Conservation (phyloP, 2,797 vertebrate genomes). For the Varecia variegata region DNA sequence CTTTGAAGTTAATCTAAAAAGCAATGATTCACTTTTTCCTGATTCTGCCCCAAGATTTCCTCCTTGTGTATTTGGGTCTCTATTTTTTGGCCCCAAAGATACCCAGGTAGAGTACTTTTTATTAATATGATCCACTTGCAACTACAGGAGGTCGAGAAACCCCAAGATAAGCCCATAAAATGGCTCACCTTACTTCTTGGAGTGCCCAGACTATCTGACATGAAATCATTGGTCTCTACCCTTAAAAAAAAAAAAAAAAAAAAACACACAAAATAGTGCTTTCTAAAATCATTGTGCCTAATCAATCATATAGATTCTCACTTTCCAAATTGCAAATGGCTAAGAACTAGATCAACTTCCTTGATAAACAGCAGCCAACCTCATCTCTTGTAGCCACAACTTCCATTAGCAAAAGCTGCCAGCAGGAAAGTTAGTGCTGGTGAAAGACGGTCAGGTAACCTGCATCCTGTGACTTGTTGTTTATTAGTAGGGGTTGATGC, state of each 20-base stretch:
- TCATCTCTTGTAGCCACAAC: neutral
- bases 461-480: conserved; percentile 66
- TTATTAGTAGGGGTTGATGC: conserved; percentile 62
- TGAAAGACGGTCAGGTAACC: conserved; percentile 46
- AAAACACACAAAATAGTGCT: neutral
- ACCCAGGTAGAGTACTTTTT: neutral
- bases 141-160: neutral
- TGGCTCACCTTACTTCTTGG: neutral
- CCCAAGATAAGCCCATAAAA: neutral
- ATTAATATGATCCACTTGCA: neutral
- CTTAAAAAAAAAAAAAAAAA: neutral
- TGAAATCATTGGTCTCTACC: neutral
- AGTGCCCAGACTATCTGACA: neutral
- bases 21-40: neutral
- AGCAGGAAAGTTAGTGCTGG: conserved; percentile 32
- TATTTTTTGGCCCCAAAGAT: neutral
- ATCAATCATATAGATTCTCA: conserved; percentile 16
- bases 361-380: neutral
- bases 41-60: neutral
- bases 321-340: neutral
- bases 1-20: neutral
- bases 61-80: neutral
- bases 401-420: conserved; percentile 46
- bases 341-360: conserved; percentile 27
- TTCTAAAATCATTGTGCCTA: neutral